Evolutionary conservation across 2,113 vertebrate genomes (phyloP).

Genomic region (Psittacus erithacus): DNA sequence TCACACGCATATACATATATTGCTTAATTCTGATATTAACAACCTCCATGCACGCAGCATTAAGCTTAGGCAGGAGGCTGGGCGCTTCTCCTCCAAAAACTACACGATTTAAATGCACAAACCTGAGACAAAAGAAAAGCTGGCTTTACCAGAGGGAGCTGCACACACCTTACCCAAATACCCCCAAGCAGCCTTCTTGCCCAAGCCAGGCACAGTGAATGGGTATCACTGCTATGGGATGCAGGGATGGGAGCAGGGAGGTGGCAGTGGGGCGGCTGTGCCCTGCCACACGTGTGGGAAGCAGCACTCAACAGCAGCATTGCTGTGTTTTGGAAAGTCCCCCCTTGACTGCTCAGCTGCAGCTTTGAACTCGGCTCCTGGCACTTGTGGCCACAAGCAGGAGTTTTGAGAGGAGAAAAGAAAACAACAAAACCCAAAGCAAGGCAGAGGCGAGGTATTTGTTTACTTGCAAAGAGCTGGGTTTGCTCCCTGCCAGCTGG

Average conservation of each 20-base stretch:
- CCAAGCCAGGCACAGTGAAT: fast-evolving
- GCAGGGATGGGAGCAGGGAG: not conserved
- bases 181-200: fast-evolving
- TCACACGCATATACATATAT: not conserved
- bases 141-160: not conserved
- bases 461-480: not conserved
- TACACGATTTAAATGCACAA: not conserved
- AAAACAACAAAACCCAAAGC: not conserved
- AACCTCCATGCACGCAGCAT: not conserved
- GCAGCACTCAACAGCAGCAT: not conserved
- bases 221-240: fast-evolving
- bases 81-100: not conserved
- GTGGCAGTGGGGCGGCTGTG: fast-evolving
- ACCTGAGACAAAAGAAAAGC: not conserved
- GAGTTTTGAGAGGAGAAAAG: not conserved
- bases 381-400: not conserved
- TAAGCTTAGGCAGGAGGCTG: not conserved
- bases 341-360: not conserved
- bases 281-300: not conserved
- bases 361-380: not conserved
- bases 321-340: not conserved
- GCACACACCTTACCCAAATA: not conserved
- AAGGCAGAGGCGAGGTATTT: not conserved
- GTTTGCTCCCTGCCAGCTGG: not conserved
- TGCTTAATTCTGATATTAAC: not conserved